phyloP scores from a whole-genome alignment of 2,797 vertebrate genomes.

The Hemitrygon akajei region DNA sequence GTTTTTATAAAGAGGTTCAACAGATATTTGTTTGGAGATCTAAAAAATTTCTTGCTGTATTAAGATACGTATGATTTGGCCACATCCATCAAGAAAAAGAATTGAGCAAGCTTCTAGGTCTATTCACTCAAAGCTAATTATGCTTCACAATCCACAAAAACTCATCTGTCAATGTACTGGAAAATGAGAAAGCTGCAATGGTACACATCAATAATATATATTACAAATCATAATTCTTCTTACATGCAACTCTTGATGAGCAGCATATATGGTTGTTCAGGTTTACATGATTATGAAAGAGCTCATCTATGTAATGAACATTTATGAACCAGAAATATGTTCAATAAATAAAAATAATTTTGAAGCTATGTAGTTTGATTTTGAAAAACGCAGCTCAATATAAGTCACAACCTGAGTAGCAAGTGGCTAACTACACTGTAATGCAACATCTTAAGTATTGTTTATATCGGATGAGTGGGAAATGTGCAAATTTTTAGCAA shows the following conservation, averaged over 20 bases:
- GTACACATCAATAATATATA: not conserved
- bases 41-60: not conserved
- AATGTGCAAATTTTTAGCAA: not conserved
- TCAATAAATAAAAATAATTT: slow-evolving; percentile 21
- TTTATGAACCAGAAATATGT: not conserved
- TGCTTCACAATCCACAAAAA: not conserved
- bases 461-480: not conserved
- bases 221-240: not conserved
- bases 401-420: not conserved
- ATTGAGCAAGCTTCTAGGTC: not conserved
- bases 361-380: not conserved
- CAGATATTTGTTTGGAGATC: not conserved
- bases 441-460: not conserved
- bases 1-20: not conserved
- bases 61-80: not conserved
- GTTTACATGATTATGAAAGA: not conserved
- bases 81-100: not conserved
- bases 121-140: not conserved
- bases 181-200: not conserved
- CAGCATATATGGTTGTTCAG: not conserved
- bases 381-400: not conserved
- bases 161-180: not conserved
- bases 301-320: not conserved
- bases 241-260: not conserved
- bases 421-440: not conserved